Evolutionary conservation across 2,888 invertebrate genomes (phyloP).

Genomic region (Nemapogon koenigi): DNA sequence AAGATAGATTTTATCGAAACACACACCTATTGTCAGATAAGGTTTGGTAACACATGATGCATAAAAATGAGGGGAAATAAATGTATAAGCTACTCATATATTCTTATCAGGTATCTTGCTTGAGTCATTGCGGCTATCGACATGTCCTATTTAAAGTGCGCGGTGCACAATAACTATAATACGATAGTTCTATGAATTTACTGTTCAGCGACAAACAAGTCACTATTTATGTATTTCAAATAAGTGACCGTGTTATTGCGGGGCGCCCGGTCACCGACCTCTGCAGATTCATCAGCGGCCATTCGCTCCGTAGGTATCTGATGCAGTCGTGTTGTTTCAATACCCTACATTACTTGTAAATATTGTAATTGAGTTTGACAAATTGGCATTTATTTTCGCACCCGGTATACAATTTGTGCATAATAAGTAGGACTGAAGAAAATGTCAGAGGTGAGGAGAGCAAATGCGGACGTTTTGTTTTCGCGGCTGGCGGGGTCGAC

Average conservation of each 20-base stretch:
- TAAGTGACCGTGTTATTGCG: constrained; percentile 7
- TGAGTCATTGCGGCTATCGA: constrained; percentile 9
- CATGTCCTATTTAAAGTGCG: constrained; percentile 4
- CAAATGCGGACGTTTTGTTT: constrained; percentile 52
- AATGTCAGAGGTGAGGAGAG: constrained; percentile 16
- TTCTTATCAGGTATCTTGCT: constrained; percentile 5
- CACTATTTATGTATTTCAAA: constrained; percentile 9
- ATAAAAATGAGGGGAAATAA: too few relatives aligned
- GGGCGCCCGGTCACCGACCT: constrained; percentile 19
- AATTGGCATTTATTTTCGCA: too few relatives aligned
- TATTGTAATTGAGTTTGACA: too few relatives aligned
- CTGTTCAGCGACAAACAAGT: constrained; percentile 5
- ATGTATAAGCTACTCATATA: too few relatives aligned
- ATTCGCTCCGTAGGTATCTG: too few relatives aligned
- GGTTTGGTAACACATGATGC: too few relatives aligned
- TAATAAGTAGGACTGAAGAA: constrained; percentile 8
- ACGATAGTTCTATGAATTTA: neutral
- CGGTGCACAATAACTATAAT: neutral
- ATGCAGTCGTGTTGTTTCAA: too few relatives aligned
- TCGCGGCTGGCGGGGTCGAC: constrained; percentile 47
- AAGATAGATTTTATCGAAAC: too few relatives aligned
- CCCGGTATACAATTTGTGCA: too few relatives aligned
- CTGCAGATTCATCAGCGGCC: constrained; percentile 1
- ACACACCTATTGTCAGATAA: too few relatives aligned
- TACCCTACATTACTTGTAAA: too few relatives aligned